Percentiles rank a stretch among this genome's conserved stretches.
phyloP scores from a whole-genome alignment of 1,140 invertebrate genomes.

The Caenorhabditis elegans region WBcel235 BX284602.5:6384501-6385000 shows the following conservation, averaged over 20 bases:
- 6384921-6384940: not conserved
- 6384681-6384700: not conserved
- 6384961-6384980: not conserved
- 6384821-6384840: no score
- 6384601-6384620: not conserved
- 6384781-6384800: no score
- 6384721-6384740: no score
- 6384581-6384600: constrained; percentile 6
- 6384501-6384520: not conserved
- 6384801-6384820: no score
- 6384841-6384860: not conserved
- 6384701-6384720: not conserved
- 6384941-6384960: constrained; percentile 1
- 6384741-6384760: no score
- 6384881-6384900: not conserved
- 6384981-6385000: not conserved
- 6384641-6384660: not conserved
- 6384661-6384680: not conserved
- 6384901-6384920: not conserved
- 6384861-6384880: not conserved
- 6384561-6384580: not conserved
- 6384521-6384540: not conserved
- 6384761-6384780: no score
- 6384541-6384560: not conserved
- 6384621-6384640: not conserved